Base-by-base conservation (phyloP, 2,888 invertebrate species). In the Oscheius sp. region DNA sequence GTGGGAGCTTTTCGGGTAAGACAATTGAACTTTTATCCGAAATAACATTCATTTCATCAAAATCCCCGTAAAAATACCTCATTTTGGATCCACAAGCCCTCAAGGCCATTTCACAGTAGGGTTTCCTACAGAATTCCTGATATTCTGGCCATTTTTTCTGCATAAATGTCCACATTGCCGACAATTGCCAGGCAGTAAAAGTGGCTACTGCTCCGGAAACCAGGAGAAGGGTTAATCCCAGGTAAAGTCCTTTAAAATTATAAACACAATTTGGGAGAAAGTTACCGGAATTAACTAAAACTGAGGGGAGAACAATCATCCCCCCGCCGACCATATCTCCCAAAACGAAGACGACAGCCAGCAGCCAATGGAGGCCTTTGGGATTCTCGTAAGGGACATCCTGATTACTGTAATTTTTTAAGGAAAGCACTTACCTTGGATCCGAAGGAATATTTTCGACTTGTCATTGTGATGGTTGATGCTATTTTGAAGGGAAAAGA, bases 281-380 rank as follows among this genome's bases (percentile, higher is more conserved):
- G 9, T 35, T 35, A 69, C 64, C 79, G 58, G 74, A 73, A 0
- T 75, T 76, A 23, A 74, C 70, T 16, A 79, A 29, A 2, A 76
- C 79, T 43, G 72, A 59, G 23, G 77, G 72, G 12, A 79, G 72
- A 3, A 76, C 79, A 46, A 79, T 75, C 77, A 79, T 77, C 29
- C 79, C 79, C 13, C 77, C 79, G 12, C 79, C 79, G 7, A 76
- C 77, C 16, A 77, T 79, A 45, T 77, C 77, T 64, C 79, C 79
- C n/a, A 79, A 64, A 13, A 79, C 76, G 68, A 79, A 79, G 23
- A 79, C 72, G 1, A 74, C 66, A 0, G 69, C 79, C 64, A 79
- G 73, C 25, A 77, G 29, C 79, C 79, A 79, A 41, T 75, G 72
- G 41, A 79, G 68, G 13, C 79, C 79, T 27, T 76, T 76, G 41